Evolutionary conservation across 2,113 vertebrate species (phyloP), one percentile per base, ranked within the genome.

Genomic region (Toxostoma redivivum): DNA sequence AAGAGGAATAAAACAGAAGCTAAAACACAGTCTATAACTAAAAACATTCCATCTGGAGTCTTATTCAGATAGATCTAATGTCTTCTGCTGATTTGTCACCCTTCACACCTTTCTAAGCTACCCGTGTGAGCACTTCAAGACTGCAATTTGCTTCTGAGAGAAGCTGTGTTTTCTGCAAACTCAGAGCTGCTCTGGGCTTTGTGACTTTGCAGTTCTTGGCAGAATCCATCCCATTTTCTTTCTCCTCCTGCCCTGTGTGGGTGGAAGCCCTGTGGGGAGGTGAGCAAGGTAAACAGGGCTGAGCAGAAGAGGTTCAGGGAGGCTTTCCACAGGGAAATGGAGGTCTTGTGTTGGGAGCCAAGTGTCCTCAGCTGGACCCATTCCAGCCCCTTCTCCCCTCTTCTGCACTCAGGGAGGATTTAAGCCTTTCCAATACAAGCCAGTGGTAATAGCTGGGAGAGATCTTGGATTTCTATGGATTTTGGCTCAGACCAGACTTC

Each of bases 391-490:
- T 31, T 88, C 66, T 72, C 16, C 33, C 10, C 11, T 67, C 45
- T 58, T 50, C 80, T 5, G 7, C 24, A 23, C 71, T 88, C 72
- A 78, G 64, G 25, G 67, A 78, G 35, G 37, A 53, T 73, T 77
- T 80, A 77, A 95, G 35, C 14, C 37, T 92, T 93, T 92, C 67
- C 79, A 71, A 10, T 31, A 45, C 42, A 92, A 91, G 50, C 54
- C 11, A 7, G 5, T 35, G 20, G 23, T 47, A 88, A 83, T 62
- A 93, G 47, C 42, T 81, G n/a, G 51, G 86, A 67, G 62, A 82
- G 53, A 62, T 92, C 51, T 93, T 93, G 82, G 31, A 81, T 95
- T 96, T 93, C 82, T 78, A 24, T 64, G 57, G 67, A 74, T 92
- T 96, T 95, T 86, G 92, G 79, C 88, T 92, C 40, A 74, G 53